phyloP scores from a whole-genome alignment of 2,797 vertebrate genomes.

The Muscicapa striata region DNA sequence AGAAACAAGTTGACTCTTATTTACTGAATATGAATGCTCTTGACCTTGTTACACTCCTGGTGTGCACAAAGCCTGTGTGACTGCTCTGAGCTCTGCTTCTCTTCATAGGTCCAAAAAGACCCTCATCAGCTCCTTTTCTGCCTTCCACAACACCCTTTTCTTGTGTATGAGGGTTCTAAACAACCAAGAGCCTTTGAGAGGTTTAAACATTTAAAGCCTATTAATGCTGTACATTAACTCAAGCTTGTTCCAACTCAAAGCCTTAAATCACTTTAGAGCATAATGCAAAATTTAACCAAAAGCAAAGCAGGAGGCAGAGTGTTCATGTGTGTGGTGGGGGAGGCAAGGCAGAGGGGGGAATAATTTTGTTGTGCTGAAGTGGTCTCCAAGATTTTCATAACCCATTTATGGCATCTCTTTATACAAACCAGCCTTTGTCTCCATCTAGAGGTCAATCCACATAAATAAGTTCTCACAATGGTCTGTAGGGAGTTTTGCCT shows the following conservation, averaged over 20 bases:
- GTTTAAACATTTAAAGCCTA: constrained; percentile 43
- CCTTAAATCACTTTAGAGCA: constrained; percentile 1
- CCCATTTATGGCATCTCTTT: not conserved
- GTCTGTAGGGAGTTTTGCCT: not conserved
- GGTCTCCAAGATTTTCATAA: not conserved
- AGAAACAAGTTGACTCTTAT: not conserved
- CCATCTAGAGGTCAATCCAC: constrained; percentile 27
- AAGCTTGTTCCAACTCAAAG: not conserved
- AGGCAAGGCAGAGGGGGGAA: not conserved
- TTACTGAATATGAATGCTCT: not conserved
- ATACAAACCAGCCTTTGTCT: constrained; percentile 15
- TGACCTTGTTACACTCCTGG: not conserved
- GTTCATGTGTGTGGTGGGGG: rapidly evolving
- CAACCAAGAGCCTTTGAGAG: not conserved
- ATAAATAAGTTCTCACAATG: not conserved
- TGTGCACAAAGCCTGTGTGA: not conserved
- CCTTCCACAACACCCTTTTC: not conserved
- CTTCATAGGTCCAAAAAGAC: not conserved
- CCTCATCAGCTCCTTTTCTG: not conserved
- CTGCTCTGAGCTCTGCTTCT: not conserved
- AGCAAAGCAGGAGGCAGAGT: not conserved
- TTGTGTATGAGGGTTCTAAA: not conserved
- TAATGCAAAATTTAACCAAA: constrained; percentile 25
- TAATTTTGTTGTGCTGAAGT: not conserved
- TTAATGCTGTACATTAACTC: not conserved